Conservation (phyloP, 1,140 invertebrate genomes). For the Dufourea novaeangliae region DNA sequence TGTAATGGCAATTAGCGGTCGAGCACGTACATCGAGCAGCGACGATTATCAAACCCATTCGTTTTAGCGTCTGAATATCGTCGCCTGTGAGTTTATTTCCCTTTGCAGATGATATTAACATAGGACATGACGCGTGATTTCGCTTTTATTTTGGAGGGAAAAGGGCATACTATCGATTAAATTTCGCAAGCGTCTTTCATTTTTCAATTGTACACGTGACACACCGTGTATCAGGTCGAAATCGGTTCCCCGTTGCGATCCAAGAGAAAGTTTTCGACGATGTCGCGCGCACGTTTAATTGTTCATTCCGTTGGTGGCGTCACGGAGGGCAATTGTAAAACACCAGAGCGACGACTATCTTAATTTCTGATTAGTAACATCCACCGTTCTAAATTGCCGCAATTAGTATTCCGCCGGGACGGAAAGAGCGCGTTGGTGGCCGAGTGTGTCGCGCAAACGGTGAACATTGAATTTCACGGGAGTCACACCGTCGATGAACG, state of each 20-base stretch:
- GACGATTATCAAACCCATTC: slow-evolving; percentile 8
- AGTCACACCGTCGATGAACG: background rate
- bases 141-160: background rate
- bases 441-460: background rate
- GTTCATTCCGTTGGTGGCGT: slow-evolving; percentile 40
- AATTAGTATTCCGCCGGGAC: slow-evolving; percentile 46
- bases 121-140: background rate
- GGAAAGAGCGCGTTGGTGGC: slow-evolving; percentile 39
- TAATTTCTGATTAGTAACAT: slow-evolving; percentile 48
- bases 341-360: slow-evolving; percentile 26
- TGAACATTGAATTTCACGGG: background rate
- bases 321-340: slow-evolving; percentile 46
- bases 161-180: background rate
- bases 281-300: slow-evolving; percentile 10
- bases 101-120: background rate
- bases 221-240: background rate
- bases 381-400: slow-evolving; percentile 45
- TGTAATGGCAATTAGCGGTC: slow-evolving; percentile 23
- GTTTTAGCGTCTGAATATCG: background rate
- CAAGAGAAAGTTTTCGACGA: slow-evolving; percentile 26
- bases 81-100: slow-evolving; percentile 6
- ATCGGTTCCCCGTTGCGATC: background rate
- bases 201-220: background rate
- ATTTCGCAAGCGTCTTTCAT: background rate
- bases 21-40: too few relatives aligned